phyloP scores from a whole-genome alignment of 2,113 vertebrate genomes.

The Paedocypris sp. region DNA sequence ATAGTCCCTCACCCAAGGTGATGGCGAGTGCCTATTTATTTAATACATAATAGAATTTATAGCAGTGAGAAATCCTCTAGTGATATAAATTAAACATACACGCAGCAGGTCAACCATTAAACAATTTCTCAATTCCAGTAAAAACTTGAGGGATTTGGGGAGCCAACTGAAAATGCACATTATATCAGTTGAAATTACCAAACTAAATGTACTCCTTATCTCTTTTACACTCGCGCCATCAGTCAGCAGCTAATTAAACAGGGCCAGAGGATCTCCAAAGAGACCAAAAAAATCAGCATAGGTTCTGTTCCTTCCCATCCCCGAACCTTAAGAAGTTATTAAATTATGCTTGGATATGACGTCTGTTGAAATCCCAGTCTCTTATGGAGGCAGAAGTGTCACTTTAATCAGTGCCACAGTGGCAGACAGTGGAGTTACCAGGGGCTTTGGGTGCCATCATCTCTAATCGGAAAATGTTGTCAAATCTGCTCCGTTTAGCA shows the following conservation, averaged over 20 bases:
- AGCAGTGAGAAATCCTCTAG: neutral
- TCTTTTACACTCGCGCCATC: neutral
- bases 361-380: conserved; percentile 5
- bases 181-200: neutral
- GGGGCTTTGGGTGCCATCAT: neutral
- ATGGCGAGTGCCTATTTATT: too few species aligned
- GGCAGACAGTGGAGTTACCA: neutral
- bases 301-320: neutral
- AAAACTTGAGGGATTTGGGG: neutral
- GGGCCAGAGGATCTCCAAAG: conserved; percentile 1
- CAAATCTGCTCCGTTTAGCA: neutral
- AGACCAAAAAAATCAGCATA: neutral
- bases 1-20: too few species aligned
- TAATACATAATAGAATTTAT: too few species aligned
- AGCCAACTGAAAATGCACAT: neutral
- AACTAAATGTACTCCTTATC: neutral
- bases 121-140: neutral
- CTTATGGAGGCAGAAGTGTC: neutral
- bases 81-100: neutral
- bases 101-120: neutral
- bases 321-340: conserved; percentile 10
- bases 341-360: conserved; percentile 11
- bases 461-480: neutral
- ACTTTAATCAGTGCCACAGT: conserved; percentile 2
- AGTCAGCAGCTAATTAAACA: conserved; percentile 13